A percentile compares a stretch with the other conserved stretches of the same genome.
Evolutionary conservation across 2,888 invertebrate genomes (phyloP).

Genomic region (Melitaea athalia): DNA sequence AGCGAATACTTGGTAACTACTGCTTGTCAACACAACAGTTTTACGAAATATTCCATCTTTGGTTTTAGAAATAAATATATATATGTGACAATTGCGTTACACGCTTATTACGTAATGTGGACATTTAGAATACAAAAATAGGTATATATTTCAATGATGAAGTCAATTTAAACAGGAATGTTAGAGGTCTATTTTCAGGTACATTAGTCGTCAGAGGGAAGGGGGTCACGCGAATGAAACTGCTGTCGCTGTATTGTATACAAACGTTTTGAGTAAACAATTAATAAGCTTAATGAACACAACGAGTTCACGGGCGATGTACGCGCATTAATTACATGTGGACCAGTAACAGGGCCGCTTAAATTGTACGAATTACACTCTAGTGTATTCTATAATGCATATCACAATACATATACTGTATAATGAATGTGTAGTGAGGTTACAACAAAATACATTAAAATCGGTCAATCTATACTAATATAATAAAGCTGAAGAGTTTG

Average conservation of each 20-base stretch:
- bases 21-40: not conserved
- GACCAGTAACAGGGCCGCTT: not conserved
- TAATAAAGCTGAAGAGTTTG: too few species aligned
- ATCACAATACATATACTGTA: too few species aligned
- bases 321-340: constrained; percentile 4
- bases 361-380: not conserved
- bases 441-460: too few species aligned
- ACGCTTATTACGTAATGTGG: not conserved
- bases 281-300: constrained; percentile 39
- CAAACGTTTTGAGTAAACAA: constrained; percentile 31
- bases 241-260: constrained; percentile 3
- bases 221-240: constrained; percentile 8
- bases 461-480: too few species aligned
- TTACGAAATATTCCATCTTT: not conserved
- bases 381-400: not conserved
- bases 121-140: not conserved
- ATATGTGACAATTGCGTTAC: not conserved
- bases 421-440: too few species aligned
- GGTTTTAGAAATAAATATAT: not conserved
- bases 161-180: not conserved
- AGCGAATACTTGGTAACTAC: constrained; percentile 1
- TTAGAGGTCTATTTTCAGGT: not conserved
- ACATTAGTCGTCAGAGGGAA: not conserved
- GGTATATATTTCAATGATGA: not conserved
- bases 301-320: constrained; percentile 17